Conservation (phyloP, 2,797 vertebrate genomes). For the Falco novaeseelandiae region DNA sequence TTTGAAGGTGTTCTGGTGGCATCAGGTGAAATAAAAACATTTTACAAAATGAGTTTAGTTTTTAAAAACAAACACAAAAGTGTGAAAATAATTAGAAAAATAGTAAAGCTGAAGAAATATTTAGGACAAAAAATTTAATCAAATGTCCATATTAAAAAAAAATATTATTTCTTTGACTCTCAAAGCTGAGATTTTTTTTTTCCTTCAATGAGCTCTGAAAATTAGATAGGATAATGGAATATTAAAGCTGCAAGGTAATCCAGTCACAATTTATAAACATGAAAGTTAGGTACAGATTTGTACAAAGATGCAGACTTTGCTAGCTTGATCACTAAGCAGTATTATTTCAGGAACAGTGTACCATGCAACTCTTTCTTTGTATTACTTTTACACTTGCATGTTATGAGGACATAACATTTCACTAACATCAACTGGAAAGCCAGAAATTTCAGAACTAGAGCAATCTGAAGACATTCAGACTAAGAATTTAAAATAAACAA, state of each 20-base stretch:
- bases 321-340: not conserved
- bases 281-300: not conserved
- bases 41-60: not conserved
- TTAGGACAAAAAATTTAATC: not conserved
- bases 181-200: not conserved
- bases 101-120: not conserved
- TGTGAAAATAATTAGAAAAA: not conserved
- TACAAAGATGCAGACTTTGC: not conserved
- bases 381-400: not conserved
- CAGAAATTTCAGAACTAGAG: not conserved
- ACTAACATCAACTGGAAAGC: not conserved
- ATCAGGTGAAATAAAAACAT: not conserved
- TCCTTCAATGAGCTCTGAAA: not conserved
- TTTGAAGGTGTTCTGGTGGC: not conserved
- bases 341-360: not conserved
- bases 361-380: not conserved
- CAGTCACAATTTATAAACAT: not conserved
- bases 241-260: not conserved
- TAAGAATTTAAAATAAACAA: conserved; percentile 4
- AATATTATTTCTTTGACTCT: not conserved
- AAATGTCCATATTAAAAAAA: not conserved
- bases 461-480: not conserved
- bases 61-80: not conserved
- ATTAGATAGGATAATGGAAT: not conserved
- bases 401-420: not conserved